Evolutionary conservation across 2,888 invertebrate species (phyloP).

Genomic region (Gnatocerus cornutus): DNA sequence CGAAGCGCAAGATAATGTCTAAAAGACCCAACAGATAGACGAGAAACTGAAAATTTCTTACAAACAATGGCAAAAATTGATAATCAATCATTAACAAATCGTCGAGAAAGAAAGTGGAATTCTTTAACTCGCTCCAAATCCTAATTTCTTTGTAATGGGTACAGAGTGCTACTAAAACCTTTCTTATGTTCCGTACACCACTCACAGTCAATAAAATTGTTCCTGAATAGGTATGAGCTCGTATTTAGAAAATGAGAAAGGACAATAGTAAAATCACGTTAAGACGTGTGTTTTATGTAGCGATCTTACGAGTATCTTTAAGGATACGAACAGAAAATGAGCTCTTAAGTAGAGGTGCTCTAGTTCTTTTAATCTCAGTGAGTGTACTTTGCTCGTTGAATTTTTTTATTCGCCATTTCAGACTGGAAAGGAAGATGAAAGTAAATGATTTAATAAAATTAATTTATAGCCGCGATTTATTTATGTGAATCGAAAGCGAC

Average conservation of each 20-base stretch:
- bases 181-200: conserved; percentile 4
- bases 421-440: too few species aligned
- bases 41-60: conserved; percentile 9
- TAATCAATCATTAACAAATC: conserved; percentile 3
- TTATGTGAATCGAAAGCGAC: too few species aligned
- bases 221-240: not conserved
- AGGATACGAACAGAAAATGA: too few species aligned
- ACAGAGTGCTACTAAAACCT: conserved; percentile 1
- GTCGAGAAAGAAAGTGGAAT: conserved; percentile 1
- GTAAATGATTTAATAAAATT: too few species aligned
- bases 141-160: not conserved
- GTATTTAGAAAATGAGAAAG: not conserved
- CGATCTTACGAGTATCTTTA: too few species aligned
- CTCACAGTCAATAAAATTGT: conserved; percentile 1
- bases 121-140: not conserved
- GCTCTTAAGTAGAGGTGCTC: too few species aligned
- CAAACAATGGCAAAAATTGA: conserved; percentile 13
- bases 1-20: conserved; percentile 39
- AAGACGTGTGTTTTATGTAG: too few species aligned
- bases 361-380: too few species aligned
- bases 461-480: too few species aligned
- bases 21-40: conserved; percentile 17
- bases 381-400: too few species aligned
- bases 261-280: not conserved
- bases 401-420: too few species aligned